Conservation (phyloP, 2,797 vertebrate genomes). For the Gila robusta region DNA sequence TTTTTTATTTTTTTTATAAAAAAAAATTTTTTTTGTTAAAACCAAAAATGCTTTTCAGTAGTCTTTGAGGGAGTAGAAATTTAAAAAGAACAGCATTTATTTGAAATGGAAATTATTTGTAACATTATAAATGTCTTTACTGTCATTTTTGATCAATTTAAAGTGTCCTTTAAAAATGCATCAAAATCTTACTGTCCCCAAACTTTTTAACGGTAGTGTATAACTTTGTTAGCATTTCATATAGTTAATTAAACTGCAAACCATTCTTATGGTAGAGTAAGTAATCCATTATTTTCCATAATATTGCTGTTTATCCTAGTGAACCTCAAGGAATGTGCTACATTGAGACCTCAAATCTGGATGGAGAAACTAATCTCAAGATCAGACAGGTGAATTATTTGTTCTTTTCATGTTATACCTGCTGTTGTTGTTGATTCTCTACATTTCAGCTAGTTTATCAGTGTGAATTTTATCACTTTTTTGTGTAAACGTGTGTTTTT, state of each 20-base stretch:
- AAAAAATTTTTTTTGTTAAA: background rate
- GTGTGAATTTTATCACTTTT: background rate
- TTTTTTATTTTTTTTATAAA: too few relatives aligned
- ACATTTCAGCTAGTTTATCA: background rate
- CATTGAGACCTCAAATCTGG: slow-evolving; percentile 98
- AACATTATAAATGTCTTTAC: background rate
- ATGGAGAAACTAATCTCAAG: slow-evolving; percentile 99
- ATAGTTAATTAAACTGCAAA: background rate
- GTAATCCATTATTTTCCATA: background rate
- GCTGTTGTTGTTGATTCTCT: background rate
- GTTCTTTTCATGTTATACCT: background rate
- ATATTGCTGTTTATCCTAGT: slow-evolving; percentile 72
- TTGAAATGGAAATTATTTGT: background rate
- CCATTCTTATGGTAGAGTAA: background rate
- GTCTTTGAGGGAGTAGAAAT: background rate
- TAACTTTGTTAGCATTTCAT: background rate
- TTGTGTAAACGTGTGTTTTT: slow-evolving; percentile 24
- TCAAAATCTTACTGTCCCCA: too few relatives aligned
- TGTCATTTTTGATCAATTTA: background rate
- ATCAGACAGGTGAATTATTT: slow-evolving; percentile 90
- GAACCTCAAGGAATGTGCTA: slow-evolving; percentile 99
- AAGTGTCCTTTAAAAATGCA: background rate
- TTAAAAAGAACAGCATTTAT: background rate
- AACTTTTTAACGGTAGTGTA: background rate
- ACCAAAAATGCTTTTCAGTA: background rate